A percentile compares a stretch with the other conserved stretches of the same genome.
Conservation (phyloP, 2,888 invertebrate species). For the Xestia xanthographa region DNA sequence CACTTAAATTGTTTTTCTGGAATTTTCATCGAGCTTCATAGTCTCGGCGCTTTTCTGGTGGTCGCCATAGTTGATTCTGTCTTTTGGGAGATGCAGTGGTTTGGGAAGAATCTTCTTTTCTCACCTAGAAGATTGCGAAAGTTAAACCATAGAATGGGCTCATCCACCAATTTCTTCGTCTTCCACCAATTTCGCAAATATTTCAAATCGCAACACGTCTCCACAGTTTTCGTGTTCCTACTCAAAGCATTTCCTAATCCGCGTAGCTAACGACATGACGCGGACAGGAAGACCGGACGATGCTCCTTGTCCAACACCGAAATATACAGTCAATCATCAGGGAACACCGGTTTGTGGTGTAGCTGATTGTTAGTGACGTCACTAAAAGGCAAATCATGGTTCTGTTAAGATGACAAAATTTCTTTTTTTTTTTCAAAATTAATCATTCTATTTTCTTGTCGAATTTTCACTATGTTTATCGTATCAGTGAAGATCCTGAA, state of each 20-base stretch:
- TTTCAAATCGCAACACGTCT: not conserved
- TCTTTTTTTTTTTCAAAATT: too few species aligned
- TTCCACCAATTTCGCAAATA: not conserved
- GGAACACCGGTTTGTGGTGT: not conserved
- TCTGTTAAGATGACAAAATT: too few species aligned
- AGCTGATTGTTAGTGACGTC: not conserved
- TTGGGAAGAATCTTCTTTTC: not conserved
- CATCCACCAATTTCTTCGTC: not conserved
- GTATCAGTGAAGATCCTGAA: too few species aligned
- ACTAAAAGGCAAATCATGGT: too few species aligned
- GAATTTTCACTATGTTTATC: too few species aligned
- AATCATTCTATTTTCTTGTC: too few species aligned
- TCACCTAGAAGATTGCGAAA: not conserved
- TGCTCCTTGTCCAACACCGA: slow-evolving; percentile 55
- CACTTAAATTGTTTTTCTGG: not conserved
- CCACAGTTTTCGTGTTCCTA: slow-evolving; percentile 51
- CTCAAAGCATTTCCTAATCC: slow-evolving; percentile 59
- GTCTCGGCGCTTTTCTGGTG: not conserved
- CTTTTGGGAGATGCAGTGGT: not conserved
- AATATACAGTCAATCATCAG: slow-evolving; percentile 61
- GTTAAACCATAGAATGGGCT: not conserved
- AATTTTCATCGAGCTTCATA: not conserved
- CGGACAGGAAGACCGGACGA: slow-evolving; percentile 63
- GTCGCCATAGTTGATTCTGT: not conserved
- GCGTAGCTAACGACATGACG: slow-evolving; percentile 68